phyloP scores from a whole-genome alignment of 30 jellyfish, hydroid and myxozoan species.

The Hydractinia symbiolongicarpus region DNA sequence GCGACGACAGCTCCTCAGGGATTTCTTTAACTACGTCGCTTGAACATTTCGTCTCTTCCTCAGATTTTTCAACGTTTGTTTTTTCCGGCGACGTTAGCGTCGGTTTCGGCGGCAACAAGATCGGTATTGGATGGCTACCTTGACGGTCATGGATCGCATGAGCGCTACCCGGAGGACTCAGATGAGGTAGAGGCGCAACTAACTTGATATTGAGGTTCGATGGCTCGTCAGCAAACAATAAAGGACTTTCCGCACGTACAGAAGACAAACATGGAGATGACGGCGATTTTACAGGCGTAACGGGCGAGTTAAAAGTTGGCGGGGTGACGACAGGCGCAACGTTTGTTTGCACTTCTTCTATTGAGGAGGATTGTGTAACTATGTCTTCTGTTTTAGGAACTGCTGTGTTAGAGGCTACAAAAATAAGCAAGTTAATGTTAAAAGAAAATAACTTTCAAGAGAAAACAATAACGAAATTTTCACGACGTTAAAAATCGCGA shows the following conservation, averaged over 20 bases:
- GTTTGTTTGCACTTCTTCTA: neutral
- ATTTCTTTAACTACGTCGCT: too few species aligned
- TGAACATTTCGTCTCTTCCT: too few species aligned
- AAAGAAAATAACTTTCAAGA: neutral
- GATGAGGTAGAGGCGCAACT: constrained; percentile 25
- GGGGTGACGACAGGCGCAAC: neutral
- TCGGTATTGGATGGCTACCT: constrained; percentile 30
- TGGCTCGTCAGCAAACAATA: constrained; percentile 21
- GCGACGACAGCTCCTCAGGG: too few species aligned
- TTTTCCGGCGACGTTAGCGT: neutral
- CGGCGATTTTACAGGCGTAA: constrained; percentile 14
- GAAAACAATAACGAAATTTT: neutral
- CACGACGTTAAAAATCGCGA: too few species aligned
- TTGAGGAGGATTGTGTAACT: neutral
- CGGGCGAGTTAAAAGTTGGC: constrained; percentile 9
- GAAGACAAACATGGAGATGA: constrained; percentile 13
- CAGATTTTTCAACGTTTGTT: neutral
- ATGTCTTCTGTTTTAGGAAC: constrained; percentile 3
- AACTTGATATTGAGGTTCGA: constrained; percentile 21
- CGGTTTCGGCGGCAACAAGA: constrained; percentile 32
- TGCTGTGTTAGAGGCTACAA: neutral
- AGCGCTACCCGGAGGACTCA: constrained; percentile 45
- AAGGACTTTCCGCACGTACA: constrained; percentile 37
- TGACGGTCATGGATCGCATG: constrained; percentile 28
- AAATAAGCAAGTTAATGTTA: neutral